These are phyloP conservation scores for Mellilla xanthometata DNA, from an alignment of 2,888 invertebrate genomes.

Conservation along the genomic window DNA sequence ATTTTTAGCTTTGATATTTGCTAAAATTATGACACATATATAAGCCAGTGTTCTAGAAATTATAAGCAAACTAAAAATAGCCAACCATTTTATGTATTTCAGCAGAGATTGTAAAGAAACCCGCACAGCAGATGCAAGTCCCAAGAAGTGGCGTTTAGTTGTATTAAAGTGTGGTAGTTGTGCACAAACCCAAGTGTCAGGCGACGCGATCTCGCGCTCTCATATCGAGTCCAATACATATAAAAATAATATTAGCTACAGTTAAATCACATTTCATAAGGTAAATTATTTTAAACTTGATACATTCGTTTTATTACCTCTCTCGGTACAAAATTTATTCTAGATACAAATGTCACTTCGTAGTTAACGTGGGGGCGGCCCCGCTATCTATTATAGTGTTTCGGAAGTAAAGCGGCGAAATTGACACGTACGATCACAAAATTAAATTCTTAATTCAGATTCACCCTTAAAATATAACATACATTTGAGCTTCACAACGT, in stretches of 20 bases:
- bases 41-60: no score
- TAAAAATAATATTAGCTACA: slow-evolving; percentile 27
- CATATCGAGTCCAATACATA: slow-evolving; percentile 20
- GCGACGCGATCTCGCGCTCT: slow-evolving; percentile 21
- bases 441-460: slow-evolving; percentile 69
- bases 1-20: no score
- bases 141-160: background rate
- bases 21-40: no score
- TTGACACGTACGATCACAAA: slow-evolving; percentile 61
- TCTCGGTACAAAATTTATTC: slow-evolving; percentile 1
- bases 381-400: slow-evolving; percentile 58
- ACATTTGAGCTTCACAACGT: slow-evolving; percentile 66
- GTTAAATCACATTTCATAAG: slow-evolving; percentile 29
- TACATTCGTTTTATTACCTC: slow-evolving; percentile 12
- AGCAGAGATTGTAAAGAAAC: no score
- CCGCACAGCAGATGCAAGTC: no score
- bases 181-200: slow-evolving; percentile 26
- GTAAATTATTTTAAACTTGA: slow-evolving; percentile 22
- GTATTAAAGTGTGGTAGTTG: slow-evolving; percentile 11
- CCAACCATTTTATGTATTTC: no score
- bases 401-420: slow-evolving; percentile 54
- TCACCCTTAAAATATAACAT: slow-evolving; percentile 63
- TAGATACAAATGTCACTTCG: slow-evolving; percentile 6
- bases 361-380: slow-evolving; percentile 3
- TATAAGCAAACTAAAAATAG: no score